These are phyloP conservation scores for Xenops minutus DNA, from an alignment of 2,797 vertebrate species.

Conservation along the genomic window DNA sequence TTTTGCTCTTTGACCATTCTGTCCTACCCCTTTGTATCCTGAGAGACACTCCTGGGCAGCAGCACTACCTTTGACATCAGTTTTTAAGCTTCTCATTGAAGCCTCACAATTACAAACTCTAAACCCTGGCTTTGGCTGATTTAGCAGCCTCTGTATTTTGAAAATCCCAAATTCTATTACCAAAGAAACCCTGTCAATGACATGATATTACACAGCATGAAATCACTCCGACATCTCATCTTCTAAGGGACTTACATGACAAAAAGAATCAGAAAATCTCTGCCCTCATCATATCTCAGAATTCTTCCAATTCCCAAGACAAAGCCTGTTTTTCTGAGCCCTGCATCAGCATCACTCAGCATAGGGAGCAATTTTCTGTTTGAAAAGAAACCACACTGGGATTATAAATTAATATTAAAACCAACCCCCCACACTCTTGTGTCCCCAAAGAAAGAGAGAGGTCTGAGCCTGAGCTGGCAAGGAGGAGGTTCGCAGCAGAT, in stretches of 20 bases:
- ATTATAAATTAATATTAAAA: constrained; percentile 24
- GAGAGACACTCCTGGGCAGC: not conserved
- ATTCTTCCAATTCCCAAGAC: constrained; percentile 15
- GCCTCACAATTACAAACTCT: not conserved
- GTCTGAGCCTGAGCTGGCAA: not conserved
- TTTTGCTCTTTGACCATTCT: not conserved
- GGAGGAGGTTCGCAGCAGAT: not conserved
- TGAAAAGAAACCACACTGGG: not conserved
- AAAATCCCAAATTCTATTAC: constrained; percentile 28
- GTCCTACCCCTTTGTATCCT: not conserved
- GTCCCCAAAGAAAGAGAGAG: not conserved
- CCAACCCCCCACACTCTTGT: not conserved
- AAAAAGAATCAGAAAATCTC: constrained; percentile 15
- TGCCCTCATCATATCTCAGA: not conserved
- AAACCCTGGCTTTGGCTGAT: not conserved
- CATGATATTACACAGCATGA: constrained; percentile 32
- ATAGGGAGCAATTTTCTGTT: not conserved
- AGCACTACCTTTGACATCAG: not conserved
- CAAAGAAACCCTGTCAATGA: not conserved
- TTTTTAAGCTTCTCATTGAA: not conserved
- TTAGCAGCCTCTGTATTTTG: not conserved
- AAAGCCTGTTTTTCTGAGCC: not conserved
- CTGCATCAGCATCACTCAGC: not conserved
- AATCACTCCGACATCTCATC: constrained; percentile 19
- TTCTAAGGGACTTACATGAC: not conserved